Evolutionary conservation across 2,113 vertebrate genomes (phyloP).

Genomic region (Daboia siamensis): DNA sequence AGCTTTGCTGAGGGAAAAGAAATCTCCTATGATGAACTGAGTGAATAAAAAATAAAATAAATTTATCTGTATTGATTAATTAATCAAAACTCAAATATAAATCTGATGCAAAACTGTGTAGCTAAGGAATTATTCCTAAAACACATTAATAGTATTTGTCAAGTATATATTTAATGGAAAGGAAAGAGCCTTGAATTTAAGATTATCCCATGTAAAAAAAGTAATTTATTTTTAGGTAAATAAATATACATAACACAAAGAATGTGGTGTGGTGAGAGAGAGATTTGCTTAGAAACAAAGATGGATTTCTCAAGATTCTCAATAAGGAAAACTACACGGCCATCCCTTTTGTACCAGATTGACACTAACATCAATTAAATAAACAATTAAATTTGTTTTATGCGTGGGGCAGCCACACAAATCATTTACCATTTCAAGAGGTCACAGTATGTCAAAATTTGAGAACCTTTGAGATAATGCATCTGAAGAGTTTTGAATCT

Average conservation of each 20-base stretch:
- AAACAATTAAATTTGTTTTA: neutral
- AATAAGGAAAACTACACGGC: neutral
- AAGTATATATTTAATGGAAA: neutral
- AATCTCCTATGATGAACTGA: slow-evolving; percentile 95
- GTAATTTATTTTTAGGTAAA: neutral
- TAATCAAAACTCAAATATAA: slow-evolving; percentile 17
- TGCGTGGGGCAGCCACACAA: neutral
- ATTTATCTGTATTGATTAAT: slow-evolving; percentile 23
- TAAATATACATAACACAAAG: neutral
- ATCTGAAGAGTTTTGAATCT: neutral
- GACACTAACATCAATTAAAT: neutral
- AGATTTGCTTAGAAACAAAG: neutral
- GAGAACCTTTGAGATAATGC: neutral
- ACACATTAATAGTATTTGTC: neutral
- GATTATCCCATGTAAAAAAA: neutral
- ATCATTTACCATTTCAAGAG: neutral
- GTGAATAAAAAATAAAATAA: slow-evolving; percentile 47
- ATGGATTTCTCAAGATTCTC: neutral
- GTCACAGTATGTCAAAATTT: neutral
- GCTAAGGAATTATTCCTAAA: neutral
- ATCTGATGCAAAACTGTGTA: neutral
- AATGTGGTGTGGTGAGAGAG: neutral
- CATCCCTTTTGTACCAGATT: neutral
- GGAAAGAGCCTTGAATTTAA: neutral
- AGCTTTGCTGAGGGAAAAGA: slow-evolving; percentile 96